Percentiles rank a stretch among this genome's conserved stretches.
These are phyloP conservation scores for Tragelaphus imberbis DNA, from an alignment of 2,113 vertebrate genomes.

Conservation along the genomic window DNA sequence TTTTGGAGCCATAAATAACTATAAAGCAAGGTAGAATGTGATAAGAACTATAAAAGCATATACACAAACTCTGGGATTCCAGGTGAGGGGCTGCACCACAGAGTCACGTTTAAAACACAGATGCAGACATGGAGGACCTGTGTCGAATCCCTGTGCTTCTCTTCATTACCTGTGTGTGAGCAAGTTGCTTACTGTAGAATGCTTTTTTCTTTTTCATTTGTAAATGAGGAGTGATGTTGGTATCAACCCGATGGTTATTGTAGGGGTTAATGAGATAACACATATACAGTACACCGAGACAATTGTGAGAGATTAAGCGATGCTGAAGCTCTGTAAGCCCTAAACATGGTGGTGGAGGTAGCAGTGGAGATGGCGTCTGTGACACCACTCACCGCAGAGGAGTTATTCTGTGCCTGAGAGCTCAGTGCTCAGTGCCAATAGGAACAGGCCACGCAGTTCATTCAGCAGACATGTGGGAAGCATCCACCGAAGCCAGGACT, in stretches of 20 bases:
- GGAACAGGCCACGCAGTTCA: background rate
- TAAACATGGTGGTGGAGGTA: background rate
- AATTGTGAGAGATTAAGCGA: background rate
- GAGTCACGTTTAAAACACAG: background rate
- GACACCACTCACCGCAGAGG: background rate
- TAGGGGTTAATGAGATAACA: background rate
- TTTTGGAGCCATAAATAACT: background rate
- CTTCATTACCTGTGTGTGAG: background rate
- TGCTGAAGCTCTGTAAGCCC: background rate
- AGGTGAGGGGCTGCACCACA: background rate
- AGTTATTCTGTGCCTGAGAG: background rate
- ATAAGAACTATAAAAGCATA: background rate
- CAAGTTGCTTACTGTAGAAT: background rate
- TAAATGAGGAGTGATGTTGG: background rate
- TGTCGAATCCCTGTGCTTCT: background rate
- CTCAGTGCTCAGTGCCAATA: background rate
- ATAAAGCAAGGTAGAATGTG: background rate
- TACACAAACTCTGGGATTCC: background rate
- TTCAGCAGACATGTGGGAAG: background rate
- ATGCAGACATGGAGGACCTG: background rate
- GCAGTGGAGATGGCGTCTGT: background rate
- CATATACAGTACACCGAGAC: background rate
- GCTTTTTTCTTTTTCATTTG: background rate
- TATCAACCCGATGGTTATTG: background rate
- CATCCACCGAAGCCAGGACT: background rate